Conservation (phyloP, 2,888 invertebrate species). For the Campopleginae sp. region DNA sequence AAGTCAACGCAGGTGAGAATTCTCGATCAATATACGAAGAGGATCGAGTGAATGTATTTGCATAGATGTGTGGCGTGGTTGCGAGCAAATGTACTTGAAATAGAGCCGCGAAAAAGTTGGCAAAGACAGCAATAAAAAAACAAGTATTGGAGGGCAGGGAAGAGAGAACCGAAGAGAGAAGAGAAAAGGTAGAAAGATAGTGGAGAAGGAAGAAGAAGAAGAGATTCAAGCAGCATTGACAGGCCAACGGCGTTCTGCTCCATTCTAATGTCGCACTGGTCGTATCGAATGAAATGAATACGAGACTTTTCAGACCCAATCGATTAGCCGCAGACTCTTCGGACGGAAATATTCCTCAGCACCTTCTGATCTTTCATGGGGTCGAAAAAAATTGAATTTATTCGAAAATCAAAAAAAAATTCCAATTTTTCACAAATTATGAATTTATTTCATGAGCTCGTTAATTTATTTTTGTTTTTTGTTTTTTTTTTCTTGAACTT, state of each 20-base stretch:
- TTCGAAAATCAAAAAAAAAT: neutral
- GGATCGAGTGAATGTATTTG: neutral
- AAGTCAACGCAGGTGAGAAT: neutral
- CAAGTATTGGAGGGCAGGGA: neutral
- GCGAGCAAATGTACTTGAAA: constrained; percentile 40
- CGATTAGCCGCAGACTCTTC: neutral
- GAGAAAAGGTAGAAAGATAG: constrained; percentile 4
- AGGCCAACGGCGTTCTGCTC: constrained; percentile 51
- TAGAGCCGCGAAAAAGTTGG: constrained; percentile 33
- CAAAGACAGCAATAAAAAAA: constrained; percentile 29
- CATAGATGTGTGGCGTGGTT: constrained; percentile 6
- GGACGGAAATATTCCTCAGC: neutral
- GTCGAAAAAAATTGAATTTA: neutral
- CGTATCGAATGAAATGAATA: constrained; percentile 24
- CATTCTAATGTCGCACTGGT: constrained; percentile 50
- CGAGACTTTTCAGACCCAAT: constrained; percentile 1
- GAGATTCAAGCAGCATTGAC: constrained; percentile 52
- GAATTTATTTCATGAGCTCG: neutral
- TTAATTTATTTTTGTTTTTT: neutral
- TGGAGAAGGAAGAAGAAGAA: constrained; percentile 36
- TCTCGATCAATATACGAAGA: constrained; percentile 8
- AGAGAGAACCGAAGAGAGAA: constrained; percentile 6
- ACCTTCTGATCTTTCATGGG: neutral
- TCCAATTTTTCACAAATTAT: neutral
- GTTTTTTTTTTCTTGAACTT: neutral